Percentiles rank a stretch among this genome's conserved stretches.
Conservation (phyloP, 2,113 vertebrate species). For the Ornithorhynchus anatinus region DNA sequence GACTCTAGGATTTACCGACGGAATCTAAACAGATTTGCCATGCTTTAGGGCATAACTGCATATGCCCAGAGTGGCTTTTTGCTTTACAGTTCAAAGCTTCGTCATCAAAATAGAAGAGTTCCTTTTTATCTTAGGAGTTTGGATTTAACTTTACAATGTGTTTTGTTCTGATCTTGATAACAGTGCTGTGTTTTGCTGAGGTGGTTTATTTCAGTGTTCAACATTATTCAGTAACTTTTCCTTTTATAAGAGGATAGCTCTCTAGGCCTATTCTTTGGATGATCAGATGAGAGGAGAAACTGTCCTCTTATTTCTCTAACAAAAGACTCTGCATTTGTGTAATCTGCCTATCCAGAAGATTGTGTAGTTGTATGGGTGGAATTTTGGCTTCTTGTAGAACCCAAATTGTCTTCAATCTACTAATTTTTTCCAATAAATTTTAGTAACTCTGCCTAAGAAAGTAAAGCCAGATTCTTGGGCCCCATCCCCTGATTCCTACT, state of each 20-base stretch:
- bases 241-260: constrained; percentile 13
- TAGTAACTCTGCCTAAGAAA: constrained; percentile 14
- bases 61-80: too few relatives aligned
- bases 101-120: too few relatives aligned
- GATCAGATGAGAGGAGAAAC: constrained; percentile 13
- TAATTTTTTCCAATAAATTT: constrained; percentile 27
- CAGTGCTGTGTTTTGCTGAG: too few relatives aligned
- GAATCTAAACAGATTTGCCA: too few relatives aligned
- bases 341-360: constrained; percentile 20
- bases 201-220: constrained; percentile 19
- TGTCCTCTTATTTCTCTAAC: constrained; percentile 18
- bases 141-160: too few relatives aligned
- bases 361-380: constrained; percentile 13
- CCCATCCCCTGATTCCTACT: not conserved
- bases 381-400: constrained; percentile 32
- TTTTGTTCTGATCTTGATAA: too few relatives aligned
- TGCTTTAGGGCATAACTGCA: too few relatives aligned
- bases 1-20: too few relatives aligned
- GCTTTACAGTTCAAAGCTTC: too few relatives aligned
- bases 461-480: constrained; percentile 2
- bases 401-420: constrained; percentile 22
- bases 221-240: constrained; percentile 13
- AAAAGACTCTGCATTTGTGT: constrained; percentile 25
- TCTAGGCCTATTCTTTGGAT: constrained; percentile 19
- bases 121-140: too few relatives aligned